Percentiles rank a stretch among this genome's conserved stretches.
These are phyloP conservation scores for Mus caroli DNA, from an alignment of 2,797 vertebrate species.

Conservation along the genomic window DNA sequence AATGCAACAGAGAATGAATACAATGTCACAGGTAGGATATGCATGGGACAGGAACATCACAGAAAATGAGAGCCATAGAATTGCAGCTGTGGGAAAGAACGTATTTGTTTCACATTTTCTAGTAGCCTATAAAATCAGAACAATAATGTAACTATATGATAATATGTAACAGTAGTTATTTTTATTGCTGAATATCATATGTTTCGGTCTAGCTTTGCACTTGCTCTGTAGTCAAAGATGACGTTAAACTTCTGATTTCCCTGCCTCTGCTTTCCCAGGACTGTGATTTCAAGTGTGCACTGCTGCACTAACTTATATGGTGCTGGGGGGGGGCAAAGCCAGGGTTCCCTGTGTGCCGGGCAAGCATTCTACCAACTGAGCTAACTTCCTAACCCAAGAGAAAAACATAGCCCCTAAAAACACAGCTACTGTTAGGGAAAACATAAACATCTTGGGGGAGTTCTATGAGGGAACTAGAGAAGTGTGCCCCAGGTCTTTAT, in stretches of 20 bases:
- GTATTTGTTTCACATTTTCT: neutral
- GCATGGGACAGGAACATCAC: neutral
- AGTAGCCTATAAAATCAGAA: neutral
- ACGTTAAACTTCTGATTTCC: neutral
- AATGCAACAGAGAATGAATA: neutral
- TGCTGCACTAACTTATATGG: neutral
- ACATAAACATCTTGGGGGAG: neutral
- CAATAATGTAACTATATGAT: neutral
- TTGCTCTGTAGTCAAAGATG: neutral
- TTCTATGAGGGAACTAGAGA: neutral
- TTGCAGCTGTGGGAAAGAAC: neutral
- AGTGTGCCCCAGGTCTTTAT: rapidly evolving
- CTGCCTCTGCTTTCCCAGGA: neutral
- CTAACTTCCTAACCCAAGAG: neutral
- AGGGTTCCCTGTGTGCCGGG: neutral
- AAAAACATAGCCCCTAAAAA: rapidly evolving
- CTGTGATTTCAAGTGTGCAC: neutral
- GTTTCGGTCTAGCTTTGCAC: neutral
- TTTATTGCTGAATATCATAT: neutral
- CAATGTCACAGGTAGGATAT: neutral
- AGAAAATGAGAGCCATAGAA: neutral
- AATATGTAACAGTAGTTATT: neutral
- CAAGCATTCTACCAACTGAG: neutral
- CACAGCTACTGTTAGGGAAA: neutral
- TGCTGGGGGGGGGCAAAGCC: neutral